Base-by-base conservation (phyloP, 2,888 invertebrate genomes). In the Sinhomidia bicolor region DNA sequence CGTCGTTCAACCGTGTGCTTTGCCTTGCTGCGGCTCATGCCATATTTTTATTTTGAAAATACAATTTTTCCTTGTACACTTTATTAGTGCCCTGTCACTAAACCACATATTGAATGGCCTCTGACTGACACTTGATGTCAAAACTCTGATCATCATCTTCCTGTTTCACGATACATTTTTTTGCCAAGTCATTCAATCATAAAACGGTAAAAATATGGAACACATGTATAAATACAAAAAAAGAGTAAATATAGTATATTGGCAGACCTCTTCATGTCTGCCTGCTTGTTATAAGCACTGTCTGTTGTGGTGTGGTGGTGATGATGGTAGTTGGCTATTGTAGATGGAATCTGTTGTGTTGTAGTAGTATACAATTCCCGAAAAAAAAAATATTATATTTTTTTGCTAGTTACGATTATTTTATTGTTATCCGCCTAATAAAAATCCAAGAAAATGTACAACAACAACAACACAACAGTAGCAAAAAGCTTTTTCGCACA, bases 101-200 rank as follows among this genome's bases (percentile, higher is more conserved):
- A 20, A 81, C 20, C 26, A 47, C 54, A 26, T 44, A 83, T 71
- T 83, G 60, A 78, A 85, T 85, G 78, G 85, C 85, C 85, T 85
- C 47, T 85, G 85, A 85, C 85, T 85, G 85, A 78, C 85, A 85
- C 85, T 85, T 78, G 62, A 85, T 78, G 85, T 85, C 85, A 85
- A 85, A 85, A 85, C 65, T 76, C 36, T 78, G 79, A 85, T 85
- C 68, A 80, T 62, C 78, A 54, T 85, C 62, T 54, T 44, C 79
- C 68, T 62, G 54, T 51, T 80, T 36, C 54, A 85, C 54, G 79
- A 79, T 85, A 36, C 36, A 36, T 36, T 68, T 85, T n/a, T 78
- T 80, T 68, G 85, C 54, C 65, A 54, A 85, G 85, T 85, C 85
- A 85, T 85, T 85, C 85, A 78, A 85, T 85, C 62, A 62, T 36